A percentile compares a stretch with the other conserved stretches of the same genome.
Conservation (phyloP, 2,888 invertebrate species). For the Plagodis pulveraria region DNA sequence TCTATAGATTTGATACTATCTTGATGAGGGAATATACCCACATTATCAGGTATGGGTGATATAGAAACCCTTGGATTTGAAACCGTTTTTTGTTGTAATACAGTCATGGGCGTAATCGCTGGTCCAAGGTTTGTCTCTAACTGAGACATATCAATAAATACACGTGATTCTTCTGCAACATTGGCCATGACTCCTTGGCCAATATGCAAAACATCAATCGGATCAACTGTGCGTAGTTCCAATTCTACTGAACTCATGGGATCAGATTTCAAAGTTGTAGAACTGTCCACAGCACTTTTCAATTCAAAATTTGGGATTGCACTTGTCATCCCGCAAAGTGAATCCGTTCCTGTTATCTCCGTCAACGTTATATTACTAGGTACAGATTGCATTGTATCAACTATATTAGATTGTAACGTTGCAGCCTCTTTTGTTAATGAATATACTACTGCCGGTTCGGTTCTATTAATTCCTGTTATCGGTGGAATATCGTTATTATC, state of each 20-base stretch:
- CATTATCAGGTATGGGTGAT: conserved; percentile 29
- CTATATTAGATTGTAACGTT: neutral
- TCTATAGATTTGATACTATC: conserved; percentile 3
- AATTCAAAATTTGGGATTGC: neutral
- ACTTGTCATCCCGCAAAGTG: conserved; percentile 1
- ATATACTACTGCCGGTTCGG: neutral
- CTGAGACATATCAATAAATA: conserved; percentile 12
- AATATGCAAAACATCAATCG: conserved; percentile 1
- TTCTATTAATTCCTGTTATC: neutral
- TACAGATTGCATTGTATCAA: neutral
- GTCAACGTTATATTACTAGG: conserved; percentile 11
- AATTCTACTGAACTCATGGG: neutral
- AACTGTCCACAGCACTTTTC: neutral
- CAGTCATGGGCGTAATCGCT: conserved; percentile 11
- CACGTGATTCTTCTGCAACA: conserved; percentile 6
- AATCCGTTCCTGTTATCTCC: neutral
- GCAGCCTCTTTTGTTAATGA: neutral
- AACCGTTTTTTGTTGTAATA: conserved; percentile 10
- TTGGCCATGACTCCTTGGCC: neutral
- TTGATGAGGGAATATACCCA: conserved; percentile 4
- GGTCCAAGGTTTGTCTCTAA: conserved; percentile 18
- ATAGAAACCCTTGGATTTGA: conserved; percentile 32
- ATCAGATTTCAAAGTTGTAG: neutral
- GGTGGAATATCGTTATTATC: no score
- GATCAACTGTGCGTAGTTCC: neutral